Conservation (phyloP, 2,797 vertebrate species). For the Nasua narica region DNA sequence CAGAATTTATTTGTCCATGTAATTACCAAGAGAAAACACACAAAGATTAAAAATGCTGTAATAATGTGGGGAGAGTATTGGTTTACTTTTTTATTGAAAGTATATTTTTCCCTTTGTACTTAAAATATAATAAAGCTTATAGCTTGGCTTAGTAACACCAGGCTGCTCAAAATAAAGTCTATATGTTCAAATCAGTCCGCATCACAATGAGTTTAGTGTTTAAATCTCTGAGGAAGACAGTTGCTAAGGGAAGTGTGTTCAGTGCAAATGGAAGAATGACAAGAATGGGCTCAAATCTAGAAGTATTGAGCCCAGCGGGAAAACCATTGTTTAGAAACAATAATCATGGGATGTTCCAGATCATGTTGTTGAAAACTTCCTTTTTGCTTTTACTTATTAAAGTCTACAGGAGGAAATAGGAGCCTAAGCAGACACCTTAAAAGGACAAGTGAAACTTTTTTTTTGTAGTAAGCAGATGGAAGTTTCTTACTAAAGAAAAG, state of each 20-base stretch:
- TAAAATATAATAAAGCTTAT: background rate
- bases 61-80: background rate
- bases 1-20: background rate
- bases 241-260: background rate
- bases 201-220: background rate
- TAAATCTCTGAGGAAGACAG: background rate
- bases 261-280: background rate
- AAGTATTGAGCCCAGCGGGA: background rate
- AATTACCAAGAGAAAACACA: background rate
- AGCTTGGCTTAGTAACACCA: background rate
- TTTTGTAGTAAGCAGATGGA: conserved; percentile 5
- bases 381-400: conserved; percentile 8
- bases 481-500: background rate
- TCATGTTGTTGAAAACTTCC: background rate
- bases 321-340: background rate
- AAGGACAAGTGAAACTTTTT: conserved; percentile 9
- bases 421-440: background rate
- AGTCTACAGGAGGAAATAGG: background rate
- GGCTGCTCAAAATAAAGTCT: background rate
- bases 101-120: background rate
- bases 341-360: background rate
- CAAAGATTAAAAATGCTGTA: background rate
- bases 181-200: background rate
- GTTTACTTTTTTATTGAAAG: background rate
- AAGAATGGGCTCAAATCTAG: background rate